Evolutionary conservation across 2,113 vertebrate genomes (phyloP).

Genomic region (Suricata suricatta): DNA sequence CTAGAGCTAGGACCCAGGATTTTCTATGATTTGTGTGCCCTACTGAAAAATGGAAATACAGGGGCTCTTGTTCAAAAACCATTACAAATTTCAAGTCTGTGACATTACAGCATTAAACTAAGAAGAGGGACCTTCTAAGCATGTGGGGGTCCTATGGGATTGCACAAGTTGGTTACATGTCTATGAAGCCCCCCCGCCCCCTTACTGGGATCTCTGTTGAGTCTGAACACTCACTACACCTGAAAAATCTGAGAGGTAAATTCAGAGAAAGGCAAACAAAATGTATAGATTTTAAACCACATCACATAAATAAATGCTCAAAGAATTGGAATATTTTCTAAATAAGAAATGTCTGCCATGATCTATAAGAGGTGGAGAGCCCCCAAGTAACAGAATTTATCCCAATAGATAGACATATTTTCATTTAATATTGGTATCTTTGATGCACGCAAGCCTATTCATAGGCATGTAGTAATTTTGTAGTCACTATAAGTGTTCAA

Average conservation of each 20-base stretch:
- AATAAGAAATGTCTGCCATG: background rate
- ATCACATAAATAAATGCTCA: background rate
- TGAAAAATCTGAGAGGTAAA: background rate
- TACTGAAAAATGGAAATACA: background rate
- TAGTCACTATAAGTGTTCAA: background rate
- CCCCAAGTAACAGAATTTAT: background rate
- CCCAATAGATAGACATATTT: background rate
- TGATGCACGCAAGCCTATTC: background rate
- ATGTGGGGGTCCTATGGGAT: background rate
- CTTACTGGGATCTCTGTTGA: background rate
- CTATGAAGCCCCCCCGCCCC: background rate
- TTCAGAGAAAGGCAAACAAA: background rate
- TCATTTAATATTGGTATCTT: background rate
- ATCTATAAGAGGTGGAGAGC: background rate
- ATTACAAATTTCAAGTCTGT: background rate
- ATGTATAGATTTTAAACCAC: background rate
- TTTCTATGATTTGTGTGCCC: background rate
- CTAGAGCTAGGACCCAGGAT: background rate
- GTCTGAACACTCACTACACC: background rate
- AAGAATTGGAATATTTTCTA: background rate
- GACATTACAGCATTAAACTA: background rate
- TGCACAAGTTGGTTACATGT: background rate
- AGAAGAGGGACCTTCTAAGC: accelerated
- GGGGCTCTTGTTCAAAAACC: background rate
- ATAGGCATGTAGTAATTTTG: background rate